Conservation (phyloP, 2,113 vertebrate species). For the Phrynocephalus versicolor region DNA sequence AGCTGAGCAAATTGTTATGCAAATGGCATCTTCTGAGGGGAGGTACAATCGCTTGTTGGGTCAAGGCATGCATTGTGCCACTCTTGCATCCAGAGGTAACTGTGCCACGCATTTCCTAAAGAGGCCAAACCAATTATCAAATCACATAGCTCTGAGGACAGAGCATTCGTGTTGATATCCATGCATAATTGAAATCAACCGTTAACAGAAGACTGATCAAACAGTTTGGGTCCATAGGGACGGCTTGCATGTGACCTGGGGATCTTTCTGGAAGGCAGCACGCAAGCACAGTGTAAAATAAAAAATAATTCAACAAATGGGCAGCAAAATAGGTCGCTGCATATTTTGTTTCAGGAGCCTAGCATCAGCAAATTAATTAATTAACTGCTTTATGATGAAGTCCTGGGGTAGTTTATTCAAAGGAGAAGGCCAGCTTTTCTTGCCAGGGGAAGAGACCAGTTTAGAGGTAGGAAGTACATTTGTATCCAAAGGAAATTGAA, state of each 20-base stretch:
- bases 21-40: neutral
- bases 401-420: neutral
- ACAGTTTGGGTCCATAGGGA: neutral
- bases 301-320: neutral
- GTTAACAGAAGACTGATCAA: neutral
- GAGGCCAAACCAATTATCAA: constrained; percentile 18
- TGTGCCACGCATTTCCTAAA: neutral
- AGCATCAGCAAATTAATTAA: neutral
- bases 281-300: neutral
- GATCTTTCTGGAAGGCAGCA: neutral
- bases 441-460: neutral
- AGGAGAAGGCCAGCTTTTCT: neutral
- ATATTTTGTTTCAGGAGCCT: neutral
- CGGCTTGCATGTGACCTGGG: neutral
- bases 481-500: neutral
- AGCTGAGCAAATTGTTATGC: neutral
- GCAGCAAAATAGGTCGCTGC: neutral
- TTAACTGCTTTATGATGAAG: neutral
- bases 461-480: neutral
- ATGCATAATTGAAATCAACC: constrained; percentile 10
- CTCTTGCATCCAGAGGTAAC: neutral
- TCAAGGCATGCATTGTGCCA: neutral
- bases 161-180: neutral
- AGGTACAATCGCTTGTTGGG: neutral
- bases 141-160: neutral